These are phyloP conservation scores for Cantharis rufa DNA, from an alignment of 2,888 invertebrate species.

Conservation along the genomic window DNA sequence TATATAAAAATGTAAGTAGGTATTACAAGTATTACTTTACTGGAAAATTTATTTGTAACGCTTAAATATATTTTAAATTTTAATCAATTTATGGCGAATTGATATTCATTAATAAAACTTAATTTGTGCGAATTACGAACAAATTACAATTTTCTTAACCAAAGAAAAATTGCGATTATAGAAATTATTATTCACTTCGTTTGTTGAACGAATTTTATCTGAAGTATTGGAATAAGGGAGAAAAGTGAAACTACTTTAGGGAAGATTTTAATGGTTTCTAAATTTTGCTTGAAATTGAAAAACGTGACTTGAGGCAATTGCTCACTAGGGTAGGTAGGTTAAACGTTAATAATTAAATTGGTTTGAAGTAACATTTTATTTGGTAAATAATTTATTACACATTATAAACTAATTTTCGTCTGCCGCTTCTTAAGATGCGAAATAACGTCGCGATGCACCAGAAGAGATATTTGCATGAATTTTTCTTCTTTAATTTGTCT, in stretches of 20 bases:
- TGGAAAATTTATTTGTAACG: not conserved
- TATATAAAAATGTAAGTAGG: not conserved
- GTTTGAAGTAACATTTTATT: not conserved
- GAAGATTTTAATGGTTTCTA: conserved; percentile 10
- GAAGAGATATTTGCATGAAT: not conserved
- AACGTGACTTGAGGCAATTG: conserved; percentile 20
- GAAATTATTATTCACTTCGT: not conserved
- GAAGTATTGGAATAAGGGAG: conserved; percentile 5
- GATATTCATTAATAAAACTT: no score
- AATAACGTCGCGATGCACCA: not conserved
- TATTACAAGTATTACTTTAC: not conserved
- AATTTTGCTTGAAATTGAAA: conserved; percentile 24
- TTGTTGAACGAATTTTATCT: not conserved
- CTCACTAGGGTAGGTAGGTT: not conserved
- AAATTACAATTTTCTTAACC: not conserved
- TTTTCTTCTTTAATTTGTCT: not conserved
- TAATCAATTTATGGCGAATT: not conserved
- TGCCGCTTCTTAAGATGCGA: not conserved
- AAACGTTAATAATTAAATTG: conserved; percentile 19
- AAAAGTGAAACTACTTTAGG: not conserved
- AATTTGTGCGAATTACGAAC: not conserved
- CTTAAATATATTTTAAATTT: not conserved
- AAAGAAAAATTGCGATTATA: not conserved
- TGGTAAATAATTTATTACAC: not conserved
- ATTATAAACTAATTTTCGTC: not conserved